Conservation (phyloP, 2,888 invertebrate genomes). For the Nemoura dubitans region DNA sequence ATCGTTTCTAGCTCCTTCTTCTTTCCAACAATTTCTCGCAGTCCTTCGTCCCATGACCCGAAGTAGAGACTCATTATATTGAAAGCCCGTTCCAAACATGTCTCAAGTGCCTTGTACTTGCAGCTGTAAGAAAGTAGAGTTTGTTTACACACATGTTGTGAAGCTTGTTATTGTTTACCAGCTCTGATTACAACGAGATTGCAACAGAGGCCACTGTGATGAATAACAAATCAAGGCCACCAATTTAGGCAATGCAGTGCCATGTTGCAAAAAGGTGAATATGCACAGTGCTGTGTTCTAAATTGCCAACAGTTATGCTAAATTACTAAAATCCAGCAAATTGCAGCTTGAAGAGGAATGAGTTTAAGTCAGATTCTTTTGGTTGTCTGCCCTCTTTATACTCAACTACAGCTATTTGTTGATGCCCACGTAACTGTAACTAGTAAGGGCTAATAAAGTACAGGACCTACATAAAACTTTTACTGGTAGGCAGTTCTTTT, state of each 20-base stretch:
- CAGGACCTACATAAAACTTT: conserved; percentile 59
- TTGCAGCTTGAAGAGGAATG: no score
- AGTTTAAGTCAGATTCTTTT: no score
- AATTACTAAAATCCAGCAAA: no score
- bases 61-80: conserved; percentile 65
- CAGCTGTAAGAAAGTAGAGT: conserved; percentile 58
- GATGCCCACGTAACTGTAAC: no score
- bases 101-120: conserved; percentile 63
- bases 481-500: conserved; percentile 56
- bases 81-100: conserved; percentile 63
- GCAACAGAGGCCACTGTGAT: background rate
- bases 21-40: conserved; percentile 60
- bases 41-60: conserved; percentile 64
- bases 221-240: background rate
- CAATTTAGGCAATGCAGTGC: background rate
- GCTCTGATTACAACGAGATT: background rate
- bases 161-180: background rate
- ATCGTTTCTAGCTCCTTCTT: conserved; percentile 57
- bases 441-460: no score
- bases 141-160: background rate
- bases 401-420: no score
- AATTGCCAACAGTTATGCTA: no score
- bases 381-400: no score
- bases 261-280: background rate
- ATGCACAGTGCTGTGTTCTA: background rate